phyloP scores from a whole-genome alignment of 2,113 vertebrate genomes.

The Potamarius usumacintae region DNA sequence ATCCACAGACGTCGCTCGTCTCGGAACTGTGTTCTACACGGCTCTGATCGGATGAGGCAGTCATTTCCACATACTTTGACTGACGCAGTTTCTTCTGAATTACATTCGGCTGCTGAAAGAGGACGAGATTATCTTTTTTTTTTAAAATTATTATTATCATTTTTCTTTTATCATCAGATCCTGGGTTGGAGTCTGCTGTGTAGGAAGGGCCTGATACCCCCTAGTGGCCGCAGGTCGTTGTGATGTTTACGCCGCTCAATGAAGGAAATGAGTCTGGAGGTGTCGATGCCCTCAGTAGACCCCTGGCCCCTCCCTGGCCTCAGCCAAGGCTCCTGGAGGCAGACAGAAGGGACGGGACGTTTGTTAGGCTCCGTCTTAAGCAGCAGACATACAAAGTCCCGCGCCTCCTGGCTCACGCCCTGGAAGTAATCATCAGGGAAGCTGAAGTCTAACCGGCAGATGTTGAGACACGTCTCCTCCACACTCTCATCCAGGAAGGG shows the following conservation, averaged over 20 bases:
- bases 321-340: conserved; percentile 93
- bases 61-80: conserved; percentile 52
- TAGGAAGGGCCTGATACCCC: conserved; percentile 88
- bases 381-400: conserved; percentile 89
- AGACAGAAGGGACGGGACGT: conserved; percentile 83
- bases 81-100: conserved; percentile 55
- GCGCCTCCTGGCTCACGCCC: conserved; percentile 90
- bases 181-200: conserved; percentile 88
- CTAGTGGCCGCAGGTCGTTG: conserved; percentile 90
- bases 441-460: conserved; percentile 98
- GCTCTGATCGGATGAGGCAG: conserved; percentile 61
- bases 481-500: conserved; percentile 97
- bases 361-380: conserved; percentile 83
- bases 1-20: conserved; percentile 47
- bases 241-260: conserved; percentile 97
- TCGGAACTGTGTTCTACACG: conserved; percentile 60
- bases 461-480: conserved; percentile 98
- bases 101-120: conserved; percentile 84
- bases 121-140: conserved; percentile 81
- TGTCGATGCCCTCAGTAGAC: conserved; percentile 83
- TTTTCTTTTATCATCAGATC: conserved; percentile 65
- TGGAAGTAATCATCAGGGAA: conserved; percentile 97
- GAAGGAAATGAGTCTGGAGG: conserved; percentile 91
- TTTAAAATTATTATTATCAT: neutral
- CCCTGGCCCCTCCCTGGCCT: conserved; percentile 71